Percentiles rank a stretch among this genome's conserved stretches.
Evolutionary conservation across 2,113 vertebrate genomes (phyloP).

Genomic region (Eleginops maclovinus): DNA sequence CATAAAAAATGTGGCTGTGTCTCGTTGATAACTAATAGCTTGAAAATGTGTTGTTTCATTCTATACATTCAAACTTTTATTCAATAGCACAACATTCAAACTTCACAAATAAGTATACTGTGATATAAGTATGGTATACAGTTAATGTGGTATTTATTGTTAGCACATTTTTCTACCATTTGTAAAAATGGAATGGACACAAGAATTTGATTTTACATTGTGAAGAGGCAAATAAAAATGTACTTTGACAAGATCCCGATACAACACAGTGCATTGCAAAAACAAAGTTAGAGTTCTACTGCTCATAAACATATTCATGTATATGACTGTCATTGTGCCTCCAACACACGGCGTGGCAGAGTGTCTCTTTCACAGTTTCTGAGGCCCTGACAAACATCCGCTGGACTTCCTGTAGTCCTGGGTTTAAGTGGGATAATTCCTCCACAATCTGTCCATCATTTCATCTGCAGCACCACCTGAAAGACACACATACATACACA

Average conservation of each 20-base stretch:
- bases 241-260: constrained; percentile 4
- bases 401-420: not conserved
- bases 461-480: constrained; percentile 92
- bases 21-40: no score
- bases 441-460: constrained; percentile 74
- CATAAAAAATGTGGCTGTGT: no score
- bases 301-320: not conserved
- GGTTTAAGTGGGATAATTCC: not conserved
- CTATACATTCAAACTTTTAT: no score
- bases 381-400: not conserved
- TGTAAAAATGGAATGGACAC: not conserved
- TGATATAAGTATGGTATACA: no score
- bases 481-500: constrained; percentile 43
- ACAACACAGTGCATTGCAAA: not conserved
- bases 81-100: no score
- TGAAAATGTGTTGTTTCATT: no score
- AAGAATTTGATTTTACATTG: not conserved
- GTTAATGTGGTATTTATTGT: no score
- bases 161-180: no score
- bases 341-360: not conserved
- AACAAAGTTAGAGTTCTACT: not conserved
- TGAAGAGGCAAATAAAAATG: not conserved
- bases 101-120: no score
- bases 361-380: not conserved
- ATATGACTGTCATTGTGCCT: not conserved